Conservation (phyloP, 2,888 invertebrate species). For the Drosophila yooni region DNA sequence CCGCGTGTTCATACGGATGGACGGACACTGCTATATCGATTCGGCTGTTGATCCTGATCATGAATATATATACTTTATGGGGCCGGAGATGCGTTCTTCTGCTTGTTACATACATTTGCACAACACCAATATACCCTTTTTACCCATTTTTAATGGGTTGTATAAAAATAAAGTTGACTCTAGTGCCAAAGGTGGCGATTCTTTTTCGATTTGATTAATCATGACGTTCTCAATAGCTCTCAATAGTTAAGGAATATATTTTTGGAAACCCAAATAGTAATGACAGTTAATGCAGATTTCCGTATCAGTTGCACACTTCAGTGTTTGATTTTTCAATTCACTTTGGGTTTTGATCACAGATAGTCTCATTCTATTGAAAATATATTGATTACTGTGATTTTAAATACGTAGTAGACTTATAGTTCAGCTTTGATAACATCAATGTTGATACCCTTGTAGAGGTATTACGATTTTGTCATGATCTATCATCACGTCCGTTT, state of each 20-base stretch:
- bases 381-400: background rate
- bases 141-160: no score
- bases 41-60: no score
- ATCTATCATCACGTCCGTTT: background rate
- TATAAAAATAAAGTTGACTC: no score
- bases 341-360: constrained; percentile 6
- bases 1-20: no score
- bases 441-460: background rate
- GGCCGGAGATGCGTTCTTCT: no score
- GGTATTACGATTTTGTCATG: background rate
- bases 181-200: no score
- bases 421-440: background rate
- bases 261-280: background rate
- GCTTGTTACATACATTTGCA: no score
- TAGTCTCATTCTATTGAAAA: background rate
- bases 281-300: background rate
- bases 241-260: background rate
- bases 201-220: background rate
- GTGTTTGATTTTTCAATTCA: background rate
- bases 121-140: no score
- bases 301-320: background rate
- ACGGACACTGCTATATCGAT: no score
- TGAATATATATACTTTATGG: no score
- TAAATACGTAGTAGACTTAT: constrained; percentile 2
- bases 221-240: background rate